Conservation (phyloP, 2,797 vertebrate species). For the Micropoecilia bifurca region DNA sequence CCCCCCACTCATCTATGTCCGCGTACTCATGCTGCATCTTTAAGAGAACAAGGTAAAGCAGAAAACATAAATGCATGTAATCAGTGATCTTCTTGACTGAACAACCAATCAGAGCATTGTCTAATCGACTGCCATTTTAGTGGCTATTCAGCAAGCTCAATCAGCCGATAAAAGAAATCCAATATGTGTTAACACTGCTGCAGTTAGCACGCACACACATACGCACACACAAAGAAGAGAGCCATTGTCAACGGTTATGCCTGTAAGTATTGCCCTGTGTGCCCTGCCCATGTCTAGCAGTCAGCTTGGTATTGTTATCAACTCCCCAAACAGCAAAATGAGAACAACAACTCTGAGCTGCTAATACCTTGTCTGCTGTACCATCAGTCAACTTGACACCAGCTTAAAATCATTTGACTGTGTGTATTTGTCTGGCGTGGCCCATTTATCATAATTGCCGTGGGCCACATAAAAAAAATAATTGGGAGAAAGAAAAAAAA, state of each 20-base stretch:
- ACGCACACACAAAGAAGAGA: not conserved
- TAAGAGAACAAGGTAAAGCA: conserved; percentile 5
- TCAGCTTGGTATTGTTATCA: conserved; percentile 21
- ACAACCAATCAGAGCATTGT: conserved; percentile 1
- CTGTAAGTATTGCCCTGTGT: conserved; percentile 12
- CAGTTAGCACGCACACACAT: not conserved
- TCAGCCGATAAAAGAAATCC: conserved; percentile 3
- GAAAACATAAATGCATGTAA: conserved; percentile 14
- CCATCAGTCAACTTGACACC: conserved; percentile 58
- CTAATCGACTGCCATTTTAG: not conserved
- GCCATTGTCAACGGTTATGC: not conserved
- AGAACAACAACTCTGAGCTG: conserved; percentile 35
- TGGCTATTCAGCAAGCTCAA: conserved; percentile 8
- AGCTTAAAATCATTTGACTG: conserved; percentile 49
- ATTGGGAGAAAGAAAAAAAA: conserved; percentile 23
- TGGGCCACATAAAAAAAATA: conserved; percentile 35
- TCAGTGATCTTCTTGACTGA: conserved; percentile 19
- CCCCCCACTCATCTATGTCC: too few species aligned
- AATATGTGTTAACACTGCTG: not conserved
- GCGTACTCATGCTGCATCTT: conserved; percentile 1
- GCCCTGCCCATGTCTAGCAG: not conserved
- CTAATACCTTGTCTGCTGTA: conserved; percentile 37
- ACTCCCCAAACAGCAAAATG: conserved; percentile 33
- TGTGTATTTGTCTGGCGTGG: conserved; percentile 43
- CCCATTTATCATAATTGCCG: conserved; percentile 57